These are phyloP conservation scores for Scleropages formosus DNA, from an alignment of 2,797 vertebrate genomes.

Conservation along the genomic window DNA sequence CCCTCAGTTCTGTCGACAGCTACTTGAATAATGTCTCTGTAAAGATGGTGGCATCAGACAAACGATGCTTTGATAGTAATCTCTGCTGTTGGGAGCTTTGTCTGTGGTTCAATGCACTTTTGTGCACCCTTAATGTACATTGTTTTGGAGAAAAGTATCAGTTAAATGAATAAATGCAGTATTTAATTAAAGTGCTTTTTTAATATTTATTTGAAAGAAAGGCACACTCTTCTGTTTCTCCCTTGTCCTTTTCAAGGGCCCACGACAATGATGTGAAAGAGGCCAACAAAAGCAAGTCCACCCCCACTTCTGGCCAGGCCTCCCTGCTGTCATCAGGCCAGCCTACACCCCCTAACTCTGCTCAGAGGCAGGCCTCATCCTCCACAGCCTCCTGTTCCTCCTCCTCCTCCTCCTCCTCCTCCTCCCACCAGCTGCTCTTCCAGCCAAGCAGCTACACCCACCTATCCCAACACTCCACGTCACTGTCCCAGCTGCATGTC, in stretches of 20 bases:
- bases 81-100: too few relatives aligned
- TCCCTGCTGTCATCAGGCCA: slow-evolving; percentile 17
- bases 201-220: slow-evolving; percentile 71
- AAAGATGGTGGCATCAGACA: too few relatives aligned
- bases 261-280: slow-evolving; percentile 62
- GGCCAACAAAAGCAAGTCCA: slow-evolving; percentile 52
- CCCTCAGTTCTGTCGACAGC: too few relatives aligned
- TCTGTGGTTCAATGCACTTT: too few relatives aligned
- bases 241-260: slow-evolving; percentile 43
- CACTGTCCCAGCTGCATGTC: slow-evolving; percentile 46
- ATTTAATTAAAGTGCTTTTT: too few relatives aligned
- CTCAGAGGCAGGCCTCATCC: slow-evolving; percentile 4
- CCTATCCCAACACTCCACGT: slow-evolving; percentile 33
- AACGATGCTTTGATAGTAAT: too few relatives aligned
- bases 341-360: background rate
- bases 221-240: slow-evolving; percentile 67
- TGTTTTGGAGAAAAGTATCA: too few relatives aligned
- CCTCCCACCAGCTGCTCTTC: slow-evolving; percentile 56
- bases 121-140: too few relatives aligned
- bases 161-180: too few relatives aligned
- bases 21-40: too few relatives aligned
- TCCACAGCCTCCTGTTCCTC: slow-evolving; percentile 55
- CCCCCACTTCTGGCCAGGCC: slow-evolving; percentile 33
- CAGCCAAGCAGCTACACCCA: slow-evolving; percentile 48
- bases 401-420: slow-evolving; percentile 71